A percentile compares a stretch with the other conserved stretches of the same genome.
These are phyloP conservation scores for Porites divaricata DNA, from an alignment of 92 coral and sea anemone genomes.

Conservation along the genomic window DNA sequence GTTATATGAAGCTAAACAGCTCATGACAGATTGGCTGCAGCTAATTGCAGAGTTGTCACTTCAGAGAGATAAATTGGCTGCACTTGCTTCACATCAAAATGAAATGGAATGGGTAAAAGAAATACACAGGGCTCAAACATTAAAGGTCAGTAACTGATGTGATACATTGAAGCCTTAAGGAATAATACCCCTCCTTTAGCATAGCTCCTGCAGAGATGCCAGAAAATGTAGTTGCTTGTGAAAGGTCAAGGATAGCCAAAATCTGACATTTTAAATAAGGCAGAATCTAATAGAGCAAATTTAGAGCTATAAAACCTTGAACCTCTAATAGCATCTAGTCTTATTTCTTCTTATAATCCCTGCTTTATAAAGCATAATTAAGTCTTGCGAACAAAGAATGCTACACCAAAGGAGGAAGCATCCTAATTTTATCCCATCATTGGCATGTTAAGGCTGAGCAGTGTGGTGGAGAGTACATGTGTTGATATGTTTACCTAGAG, in stretches of 20 bases:
- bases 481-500: not conserved
- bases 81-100: constrained; percentile 56
- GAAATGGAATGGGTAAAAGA: constrained; percentile 64
- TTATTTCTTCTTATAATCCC: no score
- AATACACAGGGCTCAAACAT: constrained; percentile 52
- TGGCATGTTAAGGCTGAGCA: no score
- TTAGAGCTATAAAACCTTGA: no score
- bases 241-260: not conserved
- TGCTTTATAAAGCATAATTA: no score
- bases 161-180: not conserved
- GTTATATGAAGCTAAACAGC: constrained; percentile 82
- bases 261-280: no score
- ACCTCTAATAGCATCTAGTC: no score
- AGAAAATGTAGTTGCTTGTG: not conserved
- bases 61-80: constrained; percentile 64
- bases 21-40: constrained; percentile 71
- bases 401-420: no score
- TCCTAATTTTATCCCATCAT: no score
- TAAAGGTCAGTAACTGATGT: constrained; percentile 53
- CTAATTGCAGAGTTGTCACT: constrained; percentile 67
- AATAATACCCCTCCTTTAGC: no score
- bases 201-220: not conserved
- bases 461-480: no score
- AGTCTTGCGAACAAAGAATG: no score
- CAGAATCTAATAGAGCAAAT: no score